Base-by-base conservation (phyloP, 1,140 invertebrate genomes). In the Eriocheir sinensis region DNA sequence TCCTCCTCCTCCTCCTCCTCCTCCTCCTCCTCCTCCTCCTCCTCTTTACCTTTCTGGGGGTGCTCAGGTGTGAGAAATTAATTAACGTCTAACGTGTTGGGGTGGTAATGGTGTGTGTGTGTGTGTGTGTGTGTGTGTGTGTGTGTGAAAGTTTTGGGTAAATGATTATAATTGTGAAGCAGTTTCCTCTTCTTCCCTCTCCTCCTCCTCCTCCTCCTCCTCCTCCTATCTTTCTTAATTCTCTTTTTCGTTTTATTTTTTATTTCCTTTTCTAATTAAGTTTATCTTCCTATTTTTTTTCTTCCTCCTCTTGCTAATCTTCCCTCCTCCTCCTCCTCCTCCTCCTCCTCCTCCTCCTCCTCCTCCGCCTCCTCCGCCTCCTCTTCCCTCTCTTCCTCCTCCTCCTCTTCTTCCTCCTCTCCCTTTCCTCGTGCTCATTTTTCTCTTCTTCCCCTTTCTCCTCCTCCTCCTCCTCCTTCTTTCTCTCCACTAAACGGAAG, bases 51-150 rank as follows among this genome's bases (percentile, higher is more conserved):
- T 9, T 21, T 72, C 6, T 6, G 21, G 60, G n/a, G n/a, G 27
- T n/a, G n/a, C 60, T n/a, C 12, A 72, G 60, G 60, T n/a, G 60
- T 72, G 60, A 72, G n/a, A 72, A 72, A 72, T 72, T 72, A 72
- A 72, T 72, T n/a, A n/a, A 72, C 27, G 27, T 72, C 60, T n/a
- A 72, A 72, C 60, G 21, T 72, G 60, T 72, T 72, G 60, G n/a
- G 27, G 60, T 8, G 60, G 60, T n/a, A 72, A 0, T 8, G 27
- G 9, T 72, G 60, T 72, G 60, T 72, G 60, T n/a, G 60, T 72
- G 60, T 53, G 48, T 72, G 60, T 8, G 60, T 72, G 60, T 72
- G 4, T 72, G 60, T 72, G n/a, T n/a, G n/a, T n/a, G n/a, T n/a
- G n/a, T n/a, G n/a, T n/a, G n/a, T n/a, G n/a, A n/a, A n/a, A n/a